Base-by-base conservation (phyloP, 2,113 vertebrate genomes). In the Sitta europaea region DNA sequence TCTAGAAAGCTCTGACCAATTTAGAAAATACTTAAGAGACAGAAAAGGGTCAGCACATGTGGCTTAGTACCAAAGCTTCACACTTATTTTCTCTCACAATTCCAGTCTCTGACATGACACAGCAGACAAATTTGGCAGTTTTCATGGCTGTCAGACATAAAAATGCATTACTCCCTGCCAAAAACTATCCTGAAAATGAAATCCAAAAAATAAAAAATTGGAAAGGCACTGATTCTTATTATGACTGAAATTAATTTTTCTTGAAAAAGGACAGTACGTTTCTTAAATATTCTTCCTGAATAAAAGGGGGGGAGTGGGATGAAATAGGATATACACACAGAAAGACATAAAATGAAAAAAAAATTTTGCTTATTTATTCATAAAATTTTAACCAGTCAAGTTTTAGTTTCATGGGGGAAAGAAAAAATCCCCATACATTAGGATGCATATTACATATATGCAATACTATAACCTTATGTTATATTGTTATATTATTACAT, bases 61-160 rank as follows among this genome's bases (percentile, higher is more conserved):
- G 82, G 86, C 84, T 81, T 15, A 70, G 63, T 42, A 90, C 47
- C 27, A 86, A 90, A 78, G 83, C 74, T 77, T 94, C 75, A 88
- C 78, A 82, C 74, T 87, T 91, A 86, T 6, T 90, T 93, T 90
- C 61, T 92, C 67, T 91, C 81, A 89, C 72, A 59, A 80, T 55
- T 86, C 83, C 94, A 94, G 29, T 74, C 87, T 87, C 53, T 92
- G 86, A 90, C 38, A 91, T 50, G 76, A 80, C 43, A 82, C 61
- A 95, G 72, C n/a, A 89, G 78, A 94, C 61, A 93, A 81, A 66
- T 90, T 71, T 92, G 76, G 90, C 88, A 96, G 90, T n/a, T 85
- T 72, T 48, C 73, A 40, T 23, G 61, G 43, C 36, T 71, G 63
- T 86, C 59, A 97, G 75, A 95, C 6, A 42, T 23, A 87, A 91